Conservation (phyloP, 1,140 invertebrate genomes). For the Laupala kohalensis region DNA sequence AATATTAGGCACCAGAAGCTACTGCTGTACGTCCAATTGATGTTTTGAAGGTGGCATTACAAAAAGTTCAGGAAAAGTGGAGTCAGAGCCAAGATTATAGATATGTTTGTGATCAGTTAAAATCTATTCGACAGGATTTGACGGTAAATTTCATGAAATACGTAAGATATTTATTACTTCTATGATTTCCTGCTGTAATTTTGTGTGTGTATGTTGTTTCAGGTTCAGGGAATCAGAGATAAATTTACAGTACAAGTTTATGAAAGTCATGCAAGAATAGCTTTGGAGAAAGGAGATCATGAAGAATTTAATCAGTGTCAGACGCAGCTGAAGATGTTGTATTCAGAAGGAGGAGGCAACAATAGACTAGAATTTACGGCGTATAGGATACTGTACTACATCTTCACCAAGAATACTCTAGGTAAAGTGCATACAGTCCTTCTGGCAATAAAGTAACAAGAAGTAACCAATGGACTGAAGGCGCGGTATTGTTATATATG, state of each 20-base stretch:
- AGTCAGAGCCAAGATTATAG: constrained; percentile 78
- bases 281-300: constrained; percentile 92
- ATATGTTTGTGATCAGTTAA: constrained; percentile 95
- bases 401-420: constrained; percentile 91
- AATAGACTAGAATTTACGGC: constrained; percentile 84
- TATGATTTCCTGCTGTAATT: neutral
- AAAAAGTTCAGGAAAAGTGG: constrained; percentile 85
- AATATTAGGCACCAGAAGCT: constrained; percentile 88
- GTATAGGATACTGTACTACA: constrained; percentile 91
- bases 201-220: constrained; percentile 11
- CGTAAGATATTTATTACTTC: neutral
- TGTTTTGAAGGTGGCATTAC: constrained; percentile 71
- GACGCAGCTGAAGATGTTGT: constrained; percentile 89
- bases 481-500: no score
- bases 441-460: no score
- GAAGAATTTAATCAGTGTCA: constrained; percentile 99
- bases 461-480: no score
- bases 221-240: constrained; percentile 91
- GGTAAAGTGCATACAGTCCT: constrained; percentile 57
- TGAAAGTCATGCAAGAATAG: constrained; percentile 94
- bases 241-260: constrained; percentile 92
- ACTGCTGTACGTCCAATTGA: constrained; percentile 78
- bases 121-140: constrained; percentile 95
- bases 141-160: constrained; percentile 50
- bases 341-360: constrained; percentile 56